Evolutionary conservation across 2,888 invertebrate genomes (phyloP), one percentile per base, ranked within the genome.

Genomic region (Blastobasis adustella): DNA sequence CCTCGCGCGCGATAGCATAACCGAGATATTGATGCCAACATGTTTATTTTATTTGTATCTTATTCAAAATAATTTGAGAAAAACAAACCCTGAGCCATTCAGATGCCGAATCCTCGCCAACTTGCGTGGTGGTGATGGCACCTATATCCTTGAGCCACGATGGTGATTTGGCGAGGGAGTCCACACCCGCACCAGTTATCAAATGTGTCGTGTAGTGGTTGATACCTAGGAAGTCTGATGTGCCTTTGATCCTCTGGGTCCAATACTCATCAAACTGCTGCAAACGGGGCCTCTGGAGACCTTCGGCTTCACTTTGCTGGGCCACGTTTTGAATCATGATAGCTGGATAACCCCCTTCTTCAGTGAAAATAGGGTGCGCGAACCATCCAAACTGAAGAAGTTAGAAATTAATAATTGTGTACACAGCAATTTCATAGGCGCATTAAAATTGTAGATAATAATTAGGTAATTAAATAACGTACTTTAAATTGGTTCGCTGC

Each of bases 401-500:
- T 50, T 49, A 55, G 6, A 36, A 42, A 23, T 23, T 23, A 23
- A 23, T 23, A 23, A 23, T 23, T 23, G 23, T 23, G 23, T 23
- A 2, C 23, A 23, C 23, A 23, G 23, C 23, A 23, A 3, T 7
- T 40, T 40, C 7, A 41, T 41, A 3, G 2, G 41, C 9, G 9
- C 41, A 8, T 41, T 4, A 41, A 23, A 23, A 23, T 1, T 23
- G 23, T 23, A n/a, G n/a, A n/a, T n/a, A 23, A 23, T 23, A 23
- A 23, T 23, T 23, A 23, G 23, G 23, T 49, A 8, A 41, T 6
- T 44, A 4, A 38, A 43, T 10, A 6, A 45, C 67, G 60, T 65
- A 89, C 89, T 71, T 89, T 89, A 59, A 89, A 89, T 58, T 89
- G 88, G 63, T 89, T 89, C 8, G 89, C 89, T 10, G 76, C 79